Percentiles rank a stretch among this genome's conserved stretches.
phyloP scores from a whole-genome alignment of 2,888 invertebrate species.

The Cantharis lateralis region DNA sequence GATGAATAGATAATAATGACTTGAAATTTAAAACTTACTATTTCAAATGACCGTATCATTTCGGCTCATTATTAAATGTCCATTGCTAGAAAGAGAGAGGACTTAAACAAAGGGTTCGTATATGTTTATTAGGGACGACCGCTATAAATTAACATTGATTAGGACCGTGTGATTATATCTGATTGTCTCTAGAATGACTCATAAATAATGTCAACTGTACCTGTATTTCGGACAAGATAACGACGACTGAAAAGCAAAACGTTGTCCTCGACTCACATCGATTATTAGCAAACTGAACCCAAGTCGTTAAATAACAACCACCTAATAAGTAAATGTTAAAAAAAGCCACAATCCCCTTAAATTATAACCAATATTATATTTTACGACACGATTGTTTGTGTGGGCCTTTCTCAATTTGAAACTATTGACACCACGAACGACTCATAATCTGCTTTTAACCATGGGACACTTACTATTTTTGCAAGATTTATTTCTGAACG shows the following conservation, averaged over 20 bases:
- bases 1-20: conserved; percentile 37
- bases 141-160: conserved; percentile 58
- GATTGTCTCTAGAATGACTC: conserved; percentile 54
- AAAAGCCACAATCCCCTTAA: conserved; percentile 21
- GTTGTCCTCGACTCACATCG: conserved; percentile 34
- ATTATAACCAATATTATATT: conserved; percentile 22
- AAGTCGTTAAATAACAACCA: conserved; percentile 26
- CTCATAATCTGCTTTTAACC: conserved; percentile 10
- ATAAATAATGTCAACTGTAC: conserved; percentile 52
- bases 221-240: conserved; percentile 37
- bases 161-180: conserved; percentile 58
- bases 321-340: conserved; percentile 29
- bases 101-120: conserved; percentile 55
- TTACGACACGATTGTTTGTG: conserved; percentile 16
- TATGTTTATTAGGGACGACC: conserved; percentile 55
- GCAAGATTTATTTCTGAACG: conserved; percentile 8
- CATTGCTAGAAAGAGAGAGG: conserved; percentile 38
- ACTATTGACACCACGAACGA: background rate
- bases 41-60: conserved; percentile 40
- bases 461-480: background rate
- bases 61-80: conserved; percentile 53
- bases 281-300: conserved; percentile 30
- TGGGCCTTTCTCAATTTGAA: conserved; percentile 14
- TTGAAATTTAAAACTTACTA: conserved; percentile 44
- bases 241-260: conserved; percentile 37